Evolutionary conservation across 2,888 invertebrate species (phyloP), one percentile per base, ranked within the genome.

Genomic region (Rapana venosa): DNA sequence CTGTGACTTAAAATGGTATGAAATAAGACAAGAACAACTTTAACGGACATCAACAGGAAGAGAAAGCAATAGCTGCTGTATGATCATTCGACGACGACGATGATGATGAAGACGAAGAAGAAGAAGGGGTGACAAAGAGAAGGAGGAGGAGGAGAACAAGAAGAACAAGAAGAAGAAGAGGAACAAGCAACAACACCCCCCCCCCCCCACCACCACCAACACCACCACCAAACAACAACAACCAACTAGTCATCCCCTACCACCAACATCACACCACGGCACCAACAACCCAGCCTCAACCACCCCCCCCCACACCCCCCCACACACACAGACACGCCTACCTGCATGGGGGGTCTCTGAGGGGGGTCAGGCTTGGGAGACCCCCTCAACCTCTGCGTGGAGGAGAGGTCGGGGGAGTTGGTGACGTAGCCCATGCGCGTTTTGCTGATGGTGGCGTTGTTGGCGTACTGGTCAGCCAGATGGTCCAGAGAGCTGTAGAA

Each of bases 401-500:
- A 92, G 83, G 89, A 92, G 1, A 91, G 58, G 20, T 91, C 85
- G 70, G 88, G 36, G 1, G 70, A 26, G 36, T 88, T 58, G 0
- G 74, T 22, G 32, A 58, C 87, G 70, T 58, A 77, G 1, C 15
- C 4, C n/a, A 90, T 66, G 4, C 36, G 74, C 1, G 90, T 89
- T 81, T 90, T 92, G 61, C 66, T 36, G 79, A 47, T 88, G 47
- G 32, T 56, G 35, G 79, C 0, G 79, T 79, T 32, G 35, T 30
- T 81, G 56, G 5, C 32, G 88, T 93, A 93, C 22, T 91, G 90
- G 0, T 61, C 26, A 13, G 90, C 91, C 26, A 94, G 91, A 17
- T 93, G 92, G 17, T 91, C 91, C 0, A 94, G 20, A 8, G 91
- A 90, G 26, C 91, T 58, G 90, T 92, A 94, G 35, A 91, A 74